A percentile compares a stretch with the other conserved stretches of the same genome.
phyloP scores from a whole-genome alignment of 2,113 vertebrate species.

The Amblyopsis rosae region DNA sequence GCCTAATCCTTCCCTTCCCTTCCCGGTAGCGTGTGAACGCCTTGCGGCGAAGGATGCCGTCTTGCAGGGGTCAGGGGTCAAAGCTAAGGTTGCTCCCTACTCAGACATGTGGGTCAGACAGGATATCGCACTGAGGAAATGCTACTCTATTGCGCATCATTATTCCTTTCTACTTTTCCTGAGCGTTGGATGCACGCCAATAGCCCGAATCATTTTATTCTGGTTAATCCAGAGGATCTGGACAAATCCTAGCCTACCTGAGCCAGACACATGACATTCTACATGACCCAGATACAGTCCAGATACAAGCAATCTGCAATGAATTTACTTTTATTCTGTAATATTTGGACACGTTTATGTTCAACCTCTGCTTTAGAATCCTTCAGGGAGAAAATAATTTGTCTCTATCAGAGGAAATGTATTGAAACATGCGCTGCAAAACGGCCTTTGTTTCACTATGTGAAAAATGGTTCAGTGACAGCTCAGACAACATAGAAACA shows the following conservation, averaged over 20 bases:
- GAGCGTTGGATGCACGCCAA: constrained; percentile 45
- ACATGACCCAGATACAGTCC: constrained; percentile 9
- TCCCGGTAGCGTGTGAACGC: constrained; percentile 69
- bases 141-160: constrained; percentile 50
- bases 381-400: not conserved
- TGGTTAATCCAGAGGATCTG: constrained; percentile 59
- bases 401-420: constrained; percentile 9
- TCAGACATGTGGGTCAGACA: constrained; percentile 70
- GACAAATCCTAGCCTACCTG: constrained; percentile 42
- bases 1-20: constrained; percentile 21
- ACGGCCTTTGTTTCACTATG: constrained; percentile 12
- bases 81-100: constrained; percentile 66
- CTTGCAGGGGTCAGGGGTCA: constrained; percentile 65
- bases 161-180: constrained; percentile 49
- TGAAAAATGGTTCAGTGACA: constrained; percentile 34
- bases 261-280: constrained; percentile 33
- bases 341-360: too few relatives aligned
- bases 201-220: constrained; percentile 52
- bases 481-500: constrained; percentile 23
- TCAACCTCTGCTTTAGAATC: not conserved
- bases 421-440: constrained; percentile 13
- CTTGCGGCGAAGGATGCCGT: constrained; percentile 66
- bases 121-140: constrained; percentile 68
- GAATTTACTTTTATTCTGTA: too few relatives aligned
- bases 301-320: constrained; percentile 2